These are phyloP conservation scores for Ramphastos sulfuratus DNA, from an alignment of 2,113 vertebrate genomes.

Conservation along the genomic window DNA sequence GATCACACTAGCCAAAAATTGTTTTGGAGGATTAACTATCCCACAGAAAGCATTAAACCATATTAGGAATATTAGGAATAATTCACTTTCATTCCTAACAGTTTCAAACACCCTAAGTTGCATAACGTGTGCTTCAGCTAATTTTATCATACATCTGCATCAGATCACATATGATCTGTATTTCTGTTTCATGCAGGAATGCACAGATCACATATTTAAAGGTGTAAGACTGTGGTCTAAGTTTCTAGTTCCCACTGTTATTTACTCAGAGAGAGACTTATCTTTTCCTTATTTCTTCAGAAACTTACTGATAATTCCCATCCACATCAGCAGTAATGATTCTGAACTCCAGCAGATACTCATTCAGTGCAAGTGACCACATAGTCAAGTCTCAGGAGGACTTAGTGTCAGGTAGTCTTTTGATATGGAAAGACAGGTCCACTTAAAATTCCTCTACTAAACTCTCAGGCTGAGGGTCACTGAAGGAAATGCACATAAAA, in stretches of 20 bases:
- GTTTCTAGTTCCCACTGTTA: background rate
- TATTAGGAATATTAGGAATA: background rate
- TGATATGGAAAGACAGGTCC: background rate
- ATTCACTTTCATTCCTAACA: background rate
- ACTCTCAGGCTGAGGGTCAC: background rate
- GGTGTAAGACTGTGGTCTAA: background rate
- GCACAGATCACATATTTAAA: background rate
- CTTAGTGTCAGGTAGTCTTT: background rate
- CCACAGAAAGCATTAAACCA: background rate
- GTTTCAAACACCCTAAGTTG: background rate
- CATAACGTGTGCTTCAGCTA: background rate
- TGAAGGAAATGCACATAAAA: background rate
- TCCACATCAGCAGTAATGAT: background rate
- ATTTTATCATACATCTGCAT: background rate
- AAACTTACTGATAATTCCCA: background rate
- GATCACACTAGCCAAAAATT: background rate
- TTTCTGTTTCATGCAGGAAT: background rate
- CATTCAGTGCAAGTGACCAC: background rate
- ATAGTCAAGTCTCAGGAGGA: background rate
- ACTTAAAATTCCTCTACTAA: background rate
- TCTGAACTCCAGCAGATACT: background rate
- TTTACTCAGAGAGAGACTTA: background rate
- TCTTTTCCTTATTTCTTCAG: background rate
- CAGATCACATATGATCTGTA: background rate
- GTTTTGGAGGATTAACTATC: background rate